Conservation (phyloP, 2,888 invertebrate genomes). For the Lomographa bimaculata region DNA sequence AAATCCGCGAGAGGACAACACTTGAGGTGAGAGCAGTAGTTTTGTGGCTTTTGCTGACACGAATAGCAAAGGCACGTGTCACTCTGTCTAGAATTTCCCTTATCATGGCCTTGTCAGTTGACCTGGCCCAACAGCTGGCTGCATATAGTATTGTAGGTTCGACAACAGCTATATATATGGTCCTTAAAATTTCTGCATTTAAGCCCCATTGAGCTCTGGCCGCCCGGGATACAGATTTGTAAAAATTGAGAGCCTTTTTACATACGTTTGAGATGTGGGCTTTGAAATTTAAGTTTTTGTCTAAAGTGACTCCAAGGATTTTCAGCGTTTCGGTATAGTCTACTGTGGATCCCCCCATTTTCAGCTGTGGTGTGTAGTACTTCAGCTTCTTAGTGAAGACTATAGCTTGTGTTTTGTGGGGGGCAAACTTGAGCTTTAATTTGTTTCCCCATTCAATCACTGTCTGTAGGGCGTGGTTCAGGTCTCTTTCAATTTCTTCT, state of each 20-base stretch:
- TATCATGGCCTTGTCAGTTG: background rate
- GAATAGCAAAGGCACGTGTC: too few species aligned
- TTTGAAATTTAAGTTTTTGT: background rate
- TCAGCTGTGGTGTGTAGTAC: too few species aligned
- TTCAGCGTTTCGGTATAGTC: background rate
- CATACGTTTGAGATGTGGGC: background rate
- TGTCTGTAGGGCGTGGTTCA: too few species aligned
- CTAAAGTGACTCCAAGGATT: background rate
- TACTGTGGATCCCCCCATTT: background rate
- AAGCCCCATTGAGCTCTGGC: conserved; percentile 10
- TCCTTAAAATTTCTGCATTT: conserved; percentile 8
- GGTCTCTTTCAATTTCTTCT: too few species aligned
- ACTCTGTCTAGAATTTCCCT: too few species aligned
- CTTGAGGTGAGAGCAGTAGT: too few species aligned
- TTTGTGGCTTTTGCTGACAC: too few species aligned
- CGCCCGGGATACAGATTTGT: background rate
- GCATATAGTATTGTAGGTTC: conserved; percentile 15
- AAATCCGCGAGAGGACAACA: too few species aligned
- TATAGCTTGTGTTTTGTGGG: too few species aligned
- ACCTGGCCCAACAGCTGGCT: conserved; percentile 8
- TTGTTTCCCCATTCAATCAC: too few species aligned
- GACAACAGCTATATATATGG: conserved; percentile 10
- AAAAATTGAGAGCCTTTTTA: background rate
- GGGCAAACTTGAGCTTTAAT: too few species aligned
- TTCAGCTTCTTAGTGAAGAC: too few species aligned